Evolutionary conservation across 2,888 invertebrate genomes (phyloP).

Genomic region (Pristionchus maxplancki): DNA sequence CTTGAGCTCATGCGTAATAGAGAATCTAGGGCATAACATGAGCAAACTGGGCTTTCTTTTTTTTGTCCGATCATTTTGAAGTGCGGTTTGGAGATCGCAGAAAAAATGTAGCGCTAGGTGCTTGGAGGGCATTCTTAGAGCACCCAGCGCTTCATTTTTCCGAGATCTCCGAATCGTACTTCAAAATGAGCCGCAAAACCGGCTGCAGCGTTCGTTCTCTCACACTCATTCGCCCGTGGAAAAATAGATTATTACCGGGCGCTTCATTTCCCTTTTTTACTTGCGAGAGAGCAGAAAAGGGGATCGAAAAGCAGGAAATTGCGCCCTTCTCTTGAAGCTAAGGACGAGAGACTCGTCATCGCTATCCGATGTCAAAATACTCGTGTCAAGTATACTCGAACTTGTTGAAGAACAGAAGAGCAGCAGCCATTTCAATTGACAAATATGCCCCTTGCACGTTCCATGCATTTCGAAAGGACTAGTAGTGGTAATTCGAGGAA

Average conservation of each 20-base stretch:
- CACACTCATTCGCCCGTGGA: background rate
- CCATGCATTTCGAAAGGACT: slow-evolving; percentile 5
- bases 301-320: background rate
- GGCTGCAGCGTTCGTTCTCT: background rate
- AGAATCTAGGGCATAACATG: background rate
- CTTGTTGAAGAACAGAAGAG: background rate
- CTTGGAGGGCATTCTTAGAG: too few relatives aligned
- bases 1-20: background rate
- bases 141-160: background rate
- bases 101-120: background rate
- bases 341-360: background rate
- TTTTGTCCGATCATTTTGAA: too few relatives aligned
- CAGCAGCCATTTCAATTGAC: background rate
- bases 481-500: background rate
- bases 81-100: background rate
- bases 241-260: background rate
- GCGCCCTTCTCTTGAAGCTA: background rate
- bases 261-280: background rate
- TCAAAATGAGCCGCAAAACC: background rate
- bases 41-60: too few relatives aligned
- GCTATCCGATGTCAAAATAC: background rate
- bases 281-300: background rate
- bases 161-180: background rate
- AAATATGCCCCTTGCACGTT: background rate
- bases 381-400: background rate